phyloP scores from a whole-genome alignment of 2,113 vertebrate genomes.

The Eclectus roratus region DNA sequence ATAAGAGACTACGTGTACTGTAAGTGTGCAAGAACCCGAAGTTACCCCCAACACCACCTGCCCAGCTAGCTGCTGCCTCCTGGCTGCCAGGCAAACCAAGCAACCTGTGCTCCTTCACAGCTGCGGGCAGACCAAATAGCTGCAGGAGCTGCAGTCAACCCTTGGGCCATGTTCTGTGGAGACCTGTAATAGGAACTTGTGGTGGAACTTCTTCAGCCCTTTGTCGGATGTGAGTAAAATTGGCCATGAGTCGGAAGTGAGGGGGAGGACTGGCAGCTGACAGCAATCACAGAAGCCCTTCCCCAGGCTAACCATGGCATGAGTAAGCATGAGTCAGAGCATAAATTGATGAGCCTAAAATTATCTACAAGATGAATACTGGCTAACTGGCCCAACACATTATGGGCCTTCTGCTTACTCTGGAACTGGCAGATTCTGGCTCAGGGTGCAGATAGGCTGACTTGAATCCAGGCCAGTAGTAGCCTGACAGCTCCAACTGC shows the following conservation, averaged over 20 bases:
- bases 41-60: fast-evolving
- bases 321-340: slow-evolving; percentile 53
- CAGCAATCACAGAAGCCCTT: slow-evolving; percentile 37
- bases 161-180: neutral
- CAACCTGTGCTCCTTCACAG: neutral
- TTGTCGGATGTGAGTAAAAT: neutral
- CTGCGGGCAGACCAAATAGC: neutral
- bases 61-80: neutral
- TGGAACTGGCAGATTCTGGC: slow-evolving; percentile 10
- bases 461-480: neutral
- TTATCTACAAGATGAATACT: slow-evolving; percentile 5
- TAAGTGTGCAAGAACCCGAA: fast-evolving
- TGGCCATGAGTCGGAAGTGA: neutral
- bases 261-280: slow-evolving; percentile 16
- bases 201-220: neutral
- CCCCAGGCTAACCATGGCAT: slow-evolving; percentile 13
- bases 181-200: neutral
- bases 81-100: neutral
- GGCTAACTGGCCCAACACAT: neutral
- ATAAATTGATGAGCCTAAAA: slow-evolving; percentile 44
- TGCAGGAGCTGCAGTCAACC: neutral
- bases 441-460: neutral
- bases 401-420: neutral
- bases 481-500: neutral
- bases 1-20: neutral